A percentile compares a stretch with the other conserved stretches of the same genome.
Conservation (phyloP, 2,113 vertebrate genomes). For the Meleagris gallopavo region DNA sequence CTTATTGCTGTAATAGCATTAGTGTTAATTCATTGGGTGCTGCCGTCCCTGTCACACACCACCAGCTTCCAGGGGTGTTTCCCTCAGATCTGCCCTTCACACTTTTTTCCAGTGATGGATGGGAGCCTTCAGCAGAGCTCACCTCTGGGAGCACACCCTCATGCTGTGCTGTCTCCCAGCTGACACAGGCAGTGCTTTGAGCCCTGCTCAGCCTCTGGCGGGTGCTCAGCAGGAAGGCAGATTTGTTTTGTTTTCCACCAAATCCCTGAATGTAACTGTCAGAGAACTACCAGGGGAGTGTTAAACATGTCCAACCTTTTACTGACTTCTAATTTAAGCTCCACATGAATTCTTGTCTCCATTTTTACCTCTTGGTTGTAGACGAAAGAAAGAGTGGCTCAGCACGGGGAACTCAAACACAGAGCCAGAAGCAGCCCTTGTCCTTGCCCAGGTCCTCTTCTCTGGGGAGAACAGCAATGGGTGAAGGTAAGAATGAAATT, state of each 20-base stretch:
- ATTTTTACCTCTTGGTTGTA: background rate
- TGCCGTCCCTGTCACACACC: background rate
- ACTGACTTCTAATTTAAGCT: background rate
- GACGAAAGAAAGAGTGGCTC: background rate
- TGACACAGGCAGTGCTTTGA: background rate
- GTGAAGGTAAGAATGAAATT: conserved; percentile 54
- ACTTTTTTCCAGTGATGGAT: background rate
- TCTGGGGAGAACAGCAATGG: background rate
- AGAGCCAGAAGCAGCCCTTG: background rate
- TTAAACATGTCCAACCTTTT: background rate
- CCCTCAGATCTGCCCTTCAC: background rate
- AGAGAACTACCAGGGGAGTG: background rate
- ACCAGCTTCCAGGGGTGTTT: background rate
- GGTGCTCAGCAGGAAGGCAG: background rate
- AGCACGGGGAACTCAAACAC: background rate
- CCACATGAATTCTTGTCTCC: background rate
- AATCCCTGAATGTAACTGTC: background rate
- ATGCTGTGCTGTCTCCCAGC: background rate
- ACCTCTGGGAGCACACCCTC: fast-evolving
- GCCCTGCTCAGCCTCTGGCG: background rate
- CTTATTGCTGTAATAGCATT: conserved; percentile 54
- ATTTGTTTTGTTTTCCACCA: background rate
- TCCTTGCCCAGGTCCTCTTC: background rate
- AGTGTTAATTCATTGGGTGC: background rate
- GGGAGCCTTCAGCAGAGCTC: background rate